Evolutionary conservation across 1,140 invertebrate species (phyloP).

Genomic region (Phocides pigmalion): DNA sequence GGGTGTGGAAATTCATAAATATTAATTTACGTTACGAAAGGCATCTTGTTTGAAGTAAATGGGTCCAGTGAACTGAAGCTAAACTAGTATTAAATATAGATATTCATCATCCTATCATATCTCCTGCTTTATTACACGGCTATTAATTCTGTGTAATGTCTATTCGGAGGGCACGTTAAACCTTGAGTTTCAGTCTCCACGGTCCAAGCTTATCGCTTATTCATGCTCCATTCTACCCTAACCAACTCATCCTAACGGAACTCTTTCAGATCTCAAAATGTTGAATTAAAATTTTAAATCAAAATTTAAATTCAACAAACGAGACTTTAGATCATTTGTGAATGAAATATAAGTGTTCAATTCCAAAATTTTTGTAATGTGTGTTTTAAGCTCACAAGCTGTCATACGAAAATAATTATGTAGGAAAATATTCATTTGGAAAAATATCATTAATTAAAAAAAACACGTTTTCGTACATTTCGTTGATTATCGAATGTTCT

Average conservation of each 20-base stretch:
- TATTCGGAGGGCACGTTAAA: background rate
- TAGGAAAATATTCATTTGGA: too few species aligned
- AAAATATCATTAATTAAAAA: too few species aligned
- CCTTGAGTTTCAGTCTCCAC: background rate
- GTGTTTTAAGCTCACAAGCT: too few species aligned
- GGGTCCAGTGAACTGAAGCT: background rate
- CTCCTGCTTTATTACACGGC: slow-evolving; percentile 5
- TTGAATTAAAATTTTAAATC: background rate
- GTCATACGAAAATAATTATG: too few species aligned
- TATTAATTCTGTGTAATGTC: slow-evolving; percentile 1
- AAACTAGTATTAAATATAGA: background rate
- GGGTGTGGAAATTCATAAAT: background rate
- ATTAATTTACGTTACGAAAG: background rate
- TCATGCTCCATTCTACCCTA: slow-evolving; percentile 4
- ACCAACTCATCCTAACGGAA: background rate
- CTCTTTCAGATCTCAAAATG: background rate
- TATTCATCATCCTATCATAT: slow-evolving; percentile 1
- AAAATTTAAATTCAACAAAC: too few species aligned
- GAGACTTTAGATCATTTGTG: background rate
- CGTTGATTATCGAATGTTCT: too few species aligned
- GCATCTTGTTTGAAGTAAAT: background rate
- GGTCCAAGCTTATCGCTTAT: slow-evolving; percentile 8
- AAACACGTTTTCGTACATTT: too few species aligned
- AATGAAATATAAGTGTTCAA: too few species aligned
- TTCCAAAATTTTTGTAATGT: too few species aligned